phyloP scores from a whole-genome alignment of 2,888 invertebrate species.

The Dascillus cervinus region DNA sequence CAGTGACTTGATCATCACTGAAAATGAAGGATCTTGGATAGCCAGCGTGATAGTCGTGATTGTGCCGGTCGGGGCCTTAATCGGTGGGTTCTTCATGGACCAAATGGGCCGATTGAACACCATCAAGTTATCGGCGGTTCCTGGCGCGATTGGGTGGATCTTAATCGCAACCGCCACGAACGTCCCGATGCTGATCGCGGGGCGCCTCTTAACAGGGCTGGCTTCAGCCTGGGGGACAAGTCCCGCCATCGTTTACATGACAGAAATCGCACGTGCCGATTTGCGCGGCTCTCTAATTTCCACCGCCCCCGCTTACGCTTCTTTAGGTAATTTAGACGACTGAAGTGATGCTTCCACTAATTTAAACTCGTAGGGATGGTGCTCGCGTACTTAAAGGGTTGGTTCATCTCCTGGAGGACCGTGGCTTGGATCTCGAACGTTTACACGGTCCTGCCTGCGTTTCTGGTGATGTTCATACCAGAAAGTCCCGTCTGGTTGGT shows the following conservation, averaged over 20 bases:
- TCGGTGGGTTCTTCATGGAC: slow-evolving; percentile 51
- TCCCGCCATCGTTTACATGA: slow-evolving; percentile 55
- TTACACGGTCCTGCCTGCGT: slow-evolving; percentile 46
- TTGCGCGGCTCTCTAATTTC: slow-evolving; percentile 53
- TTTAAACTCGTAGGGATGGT: too few species aligned
- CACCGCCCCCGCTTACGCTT: slow-evolving; percentile 50
- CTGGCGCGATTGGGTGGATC: slow-evolving; percentile 49
- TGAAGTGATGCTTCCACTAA: neutral
- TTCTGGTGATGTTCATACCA: slow-evolving; percentile 47
- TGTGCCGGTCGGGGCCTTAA: slow-evolving; percentile 48
- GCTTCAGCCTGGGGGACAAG: slow-evolving; percentile 50
- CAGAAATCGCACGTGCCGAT: slow-evolving; percentile 53
- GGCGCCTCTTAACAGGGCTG: slow-evolving; percentile 48
- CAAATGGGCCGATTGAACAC: slow-evolving; percentile 48
- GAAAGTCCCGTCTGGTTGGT: slow-evolving; percentile 56
- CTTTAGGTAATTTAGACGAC: slow-evolving; percentile 42
- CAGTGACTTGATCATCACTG: slow-evolving; percentile 36
- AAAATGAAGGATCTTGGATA: slow-evolving; percentile 48
- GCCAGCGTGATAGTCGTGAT: slow-evolving; percentile 51
- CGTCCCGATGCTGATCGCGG: slow-evolving; percentile 46
- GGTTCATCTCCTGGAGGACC: slow-evolving; percentile 47
- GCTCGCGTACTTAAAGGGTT: slow-evolving; percentile 48
- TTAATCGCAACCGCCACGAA: slow-evolving; percentile 46
- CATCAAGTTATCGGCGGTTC: slow-evolving; percentile 49
- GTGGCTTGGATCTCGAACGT: slow-evolving; percentile 50